These are phyloP conservation scores for Sprattus sprattus DNA, from an alignment of 2,113 vertebrate species.

Conservation along the genomic window DNA sequence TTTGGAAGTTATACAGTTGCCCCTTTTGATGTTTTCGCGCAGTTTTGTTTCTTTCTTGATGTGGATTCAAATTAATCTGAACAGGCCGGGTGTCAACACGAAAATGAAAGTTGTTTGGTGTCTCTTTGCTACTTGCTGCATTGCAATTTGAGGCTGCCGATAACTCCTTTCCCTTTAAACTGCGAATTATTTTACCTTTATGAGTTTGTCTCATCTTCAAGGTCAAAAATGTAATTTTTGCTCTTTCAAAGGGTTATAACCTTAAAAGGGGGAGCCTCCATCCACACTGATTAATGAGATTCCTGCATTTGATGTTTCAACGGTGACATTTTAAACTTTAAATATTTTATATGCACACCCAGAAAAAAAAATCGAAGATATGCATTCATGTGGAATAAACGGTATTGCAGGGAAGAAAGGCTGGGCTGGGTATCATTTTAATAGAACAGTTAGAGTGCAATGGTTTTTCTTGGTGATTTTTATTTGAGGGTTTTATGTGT, in stretches of 20 bases:
- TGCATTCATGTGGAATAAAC: constrained; percentile 84
- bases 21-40: constrained; percentile 77
- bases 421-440: constrained; percentile 81
- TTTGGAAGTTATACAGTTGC: constrained; percentile 74
- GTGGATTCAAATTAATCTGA: constrained; percentile 78
- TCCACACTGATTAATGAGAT: constrained; percentile 81
- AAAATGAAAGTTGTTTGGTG: constrained; percentile 80
- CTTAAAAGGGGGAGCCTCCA: constrained; percentile 81
- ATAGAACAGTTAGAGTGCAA: constrained; percentile 84
- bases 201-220: constrained; percentile 86
- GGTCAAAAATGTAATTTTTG: constrained; percentile 87
- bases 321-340: constrained; percentile 85
- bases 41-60: constrained; percentile 76
- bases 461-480: constrained; percentile 86
- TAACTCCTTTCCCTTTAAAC: constrained; percentile 80
- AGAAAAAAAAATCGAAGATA: constrained; percentile 76
- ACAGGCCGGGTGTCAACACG: constrained; percentile 77
- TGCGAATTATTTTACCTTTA: constrained; percentile 84
- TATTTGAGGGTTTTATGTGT: constrained; percentile 87
- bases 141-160: constrained; percentile 69
- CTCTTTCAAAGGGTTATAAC: constrained; percentile 87
- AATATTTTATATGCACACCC: constrained; percentile 84
- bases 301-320: constrained; percentile 82
- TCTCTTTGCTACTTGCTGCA: constrained; percentile 61
- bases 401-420: constrained; percentile 81